Evolutionary conservation across 2,113 vertebrate species (phyloP).

Genomic region (Xiphophorus hellerii): DNA sequence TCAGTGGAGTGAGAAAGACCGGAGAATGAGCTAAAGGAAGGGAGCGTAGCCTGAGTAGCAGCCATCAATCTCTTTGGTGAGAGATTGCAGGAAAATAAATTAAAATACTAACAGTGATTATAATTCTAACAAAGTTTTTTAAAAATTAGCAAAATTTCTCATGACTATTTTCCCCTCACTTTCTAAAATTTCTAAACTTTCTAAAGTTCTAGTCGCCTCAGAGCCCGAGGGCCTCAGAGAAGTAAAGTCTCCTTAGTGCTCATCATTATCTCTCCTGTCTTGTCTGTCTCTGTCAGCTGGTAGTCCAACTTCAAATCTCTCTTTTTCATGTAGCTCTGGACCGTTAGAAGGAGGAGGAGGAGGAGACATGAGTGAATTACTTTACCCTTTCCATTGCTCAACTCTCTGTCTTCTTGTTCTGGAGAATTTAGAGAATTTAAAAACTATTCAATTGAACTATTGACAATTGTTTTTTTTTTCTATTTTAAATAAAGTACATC

Average conservation of each 20-base stretch:
- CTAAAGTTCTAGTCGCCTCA: conserved; percentile 25
- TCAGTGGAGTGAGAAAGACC: conserved; percentile 60
- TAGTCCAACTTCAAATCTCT: conserved; percentile 73
- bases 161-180: conserved; percentile 8
- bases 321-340: conserved; percentile 69
- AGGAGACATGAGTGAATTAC: neutral
- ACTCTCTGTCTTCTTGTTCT: conserved; percentile 39
- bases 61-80: conserved; percentile 70
- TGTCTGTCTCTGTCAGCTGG: conserved; percentile 77
- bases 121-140: neutral
- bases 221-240: conserved; percentile 23
- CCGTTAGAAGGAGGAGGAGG: conserved; percentile 78
- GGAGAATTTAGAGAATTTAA: conserved; percentile 22
- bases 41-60: conserved; percentile 74
- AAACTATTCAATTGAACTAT: too few species aligned
- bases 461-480: too few species aligned
- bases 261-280: conserved; percentile 69
- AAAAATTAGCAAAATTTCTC: neutral
- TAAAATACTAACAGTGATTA: neutral
- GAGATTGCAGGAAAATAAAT: conserved; percentile 4
- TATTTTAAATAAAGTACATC: too few species aligned
- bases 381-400: conserved; percentile 5
- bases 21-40: conserved; percentile 80
- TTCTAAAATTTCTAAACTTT: too few species aligned
- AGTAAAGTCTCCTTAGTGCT: conserved; percentile 19